Evolutionary conservation across 2,888 invertebrate species (phyloP).

Genomic region (Megamerina dolium): DNA sequence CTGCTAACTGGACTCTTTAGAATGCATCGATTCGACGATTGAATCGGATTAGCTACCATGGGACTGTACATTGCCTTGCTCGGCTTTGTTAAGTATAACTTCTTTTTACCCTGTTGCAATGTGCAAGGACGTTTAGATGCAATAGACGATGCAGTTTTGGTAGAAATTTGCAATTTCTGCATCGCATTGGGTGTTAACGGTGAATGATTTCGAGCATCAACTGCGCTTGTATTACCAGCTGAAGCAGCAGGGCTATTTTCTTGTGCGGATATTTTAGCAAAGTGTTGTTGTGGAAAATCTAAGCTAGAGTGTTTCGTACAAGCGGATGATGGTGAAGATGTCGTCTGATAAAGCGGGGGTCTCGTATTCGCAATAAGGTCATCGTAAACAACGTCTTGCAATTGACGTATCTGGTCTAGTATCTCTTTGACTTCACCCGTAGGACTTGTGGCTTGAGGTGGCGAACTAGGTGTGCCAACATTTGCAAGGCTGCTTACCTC

Average conservation of each 20-base stretch:
- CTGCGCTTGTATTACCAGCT: not conserved
- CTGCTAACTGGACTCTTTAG: slow-evolving; percentile 45
- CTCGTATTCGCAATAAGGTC: slow-evolving; percentile 23
- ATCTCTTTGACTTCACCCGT: slow-evolving; percentile 68
- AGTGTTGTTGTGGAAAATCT: slow-evolving; percentile 18
- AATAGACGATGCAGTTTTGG: not conserved
- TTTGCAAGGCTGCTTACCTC: slow-evolving; percentile 66
- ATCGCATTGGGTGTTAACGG: not conserved
- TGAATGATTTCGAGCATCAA: not conserved
- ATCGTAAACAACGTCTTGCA: slow-evolving; percentile 50
- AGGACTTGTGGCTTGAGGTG: slow-evolving; percentile 77
- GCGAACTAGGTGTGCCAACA: slow-evolving; percentile 64
- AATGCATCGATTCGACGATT: slow-evolving; percentile 26
- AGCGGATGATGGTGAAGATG: slow-evolving; percentile 29
- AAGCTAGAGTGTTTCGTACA: slow-evolving; percentile 11
- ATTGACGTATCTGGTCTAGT: slow-evolving; percentile 66
- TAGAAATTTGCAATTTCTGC: not conserved
- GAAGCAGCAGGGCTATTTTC: slow-evolving; percentile 8
- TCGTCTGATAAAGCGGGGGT: slow-evolving; percentile 35
- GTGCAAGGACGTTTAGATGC: slow-evolving; percentile 33
- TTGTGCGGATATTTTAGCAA: slow-evolving; percentile 27
- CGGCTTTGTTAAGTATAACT: slow-evolving; percentile 51
- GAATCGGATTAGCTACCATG: slow-evolving; percentile 23
- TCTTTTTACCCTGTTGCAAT: slow-evolving; percentile 45
- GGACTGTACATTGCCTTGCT: slow-evolving; percentile 69